Evolutionary conservation across 2,888 invertebrate species (phyloP), one percentile per base, ranked within the genome.

Genomic region (Nomada lathburiana): DNA sequence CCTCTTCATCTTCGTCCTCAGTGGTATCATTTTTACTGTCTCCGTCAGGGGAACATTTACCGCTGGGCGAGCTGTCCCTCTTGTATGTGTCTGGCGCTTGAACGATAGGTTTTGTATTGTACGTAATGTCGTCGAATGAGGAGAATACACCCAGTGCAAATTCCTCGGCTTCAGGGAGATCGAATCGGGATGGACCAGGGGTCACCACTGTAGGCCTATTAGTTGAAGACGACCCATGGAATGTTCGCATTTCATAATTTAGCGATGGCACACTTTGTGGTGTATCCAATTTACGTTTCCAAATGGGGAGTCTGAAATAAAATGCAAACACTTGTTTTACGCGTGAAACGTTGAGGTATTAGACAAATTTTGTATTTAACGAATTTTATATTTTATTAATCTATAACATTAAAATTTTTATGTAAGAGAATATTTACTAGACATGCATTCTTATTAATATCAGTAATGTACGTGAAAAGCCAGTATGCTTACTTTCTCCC

Each of bases 81-180:
- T 89, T 89, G 16, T 83, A 82, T 13, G 47, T 84, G 36, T 95
- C 95, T 2, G 95, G 94, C 82, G 96, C 96, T 73, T 95, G 95
- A 92, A 95, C 95, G 36, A 97, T 94, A 2, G 97, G 97, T 90
- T 96, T 96, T 55, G 97, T 96, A 75, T 96, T 95, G 90, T 97
- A 97, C 2, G 97, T 97, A 89, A 97, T 96, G 87, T 95, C 95
- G 86, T 96, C 95, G 91, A 97, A 97, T 18, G 96, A 96, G 69
- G 94, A 95, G 80, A 96, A 96, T 90, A 95, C 95, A 2, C 96
- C 94, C 74, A 96, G 95, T 26, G 96, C 95, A 64, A 95, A 94
- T 85, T 96, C 96, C 36, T 96, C 95, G 67, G 97, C 97, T 90
- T 97, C 97, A 0, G 97, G 97, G 92, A 97, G 95, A 92, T 97